Percentiles rank a stretch among this genome's conserved stretches.
phyloP scores from a whole-genome alignment of 2,888 invertebrate genomes.

The Catocala fraxini region DNA sequence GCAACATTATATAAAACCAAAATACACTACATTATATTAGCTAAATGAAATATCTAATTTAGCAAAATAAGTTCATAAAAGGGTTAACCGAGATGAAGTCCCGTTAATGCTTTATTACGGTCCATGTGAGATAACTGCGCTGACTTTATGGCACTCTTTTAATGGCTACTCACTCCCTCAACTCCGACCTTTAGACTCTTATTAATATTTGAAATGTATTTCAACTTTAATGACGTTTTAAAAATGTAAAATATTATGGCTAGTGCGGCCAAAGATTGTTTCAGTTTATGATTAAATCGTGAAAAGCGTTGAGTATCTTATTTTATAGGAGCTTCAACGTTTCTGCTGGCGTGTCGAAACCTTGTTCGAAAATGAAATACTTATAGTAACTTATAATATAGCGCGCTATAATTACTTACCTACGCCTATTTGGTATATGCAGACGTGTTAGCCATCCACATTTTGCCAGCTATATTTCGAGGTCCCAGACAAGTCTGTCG shows the following conservation, averaged over 20 bases:
- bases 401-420: no score
- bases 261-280: slow-evolving; percentile 23
- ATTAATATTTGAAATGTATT: slow-evolving; percentile 58
- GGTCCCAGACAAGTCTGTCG: no score
- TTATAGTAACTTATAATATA: no score
- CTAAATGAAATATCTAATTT: slow-evolving; percentile 28
- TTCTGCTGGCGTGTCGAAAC: not conserved
- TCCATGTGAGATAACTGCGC: slow-evolving; percentile 70
- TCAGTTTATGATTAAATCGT: slow-evolving; percentile 18
- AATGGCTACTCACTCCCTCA: slow-evolving; percentile 68
- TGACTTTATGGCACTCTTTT: slow-evolving; percentile 74
- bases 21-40: no score
- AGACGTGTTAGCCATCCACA: no score
- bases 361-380: not conserved
- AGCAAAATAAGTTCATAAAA: slow-evolving; percentile 43
- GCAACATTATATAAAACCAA: no score
- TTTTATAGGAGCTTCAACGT: not conserved
- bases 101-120: slow-evolving; percentile 74
- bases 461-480: no score
- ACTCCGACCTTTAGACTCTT: slow-evolving; percentile 52
- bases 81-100: slow-evolving; percentile 50
- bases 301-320: not conserved
- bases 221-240: slow-evolving; percentile 53
- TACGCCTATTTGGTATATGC: no score
- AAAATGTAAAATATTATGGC: slow-evolving; percentile 42